Evolutionary conservation across 2,113 vertebrate species (phyloP).

Genomic region (Platanista minor): DNA sequence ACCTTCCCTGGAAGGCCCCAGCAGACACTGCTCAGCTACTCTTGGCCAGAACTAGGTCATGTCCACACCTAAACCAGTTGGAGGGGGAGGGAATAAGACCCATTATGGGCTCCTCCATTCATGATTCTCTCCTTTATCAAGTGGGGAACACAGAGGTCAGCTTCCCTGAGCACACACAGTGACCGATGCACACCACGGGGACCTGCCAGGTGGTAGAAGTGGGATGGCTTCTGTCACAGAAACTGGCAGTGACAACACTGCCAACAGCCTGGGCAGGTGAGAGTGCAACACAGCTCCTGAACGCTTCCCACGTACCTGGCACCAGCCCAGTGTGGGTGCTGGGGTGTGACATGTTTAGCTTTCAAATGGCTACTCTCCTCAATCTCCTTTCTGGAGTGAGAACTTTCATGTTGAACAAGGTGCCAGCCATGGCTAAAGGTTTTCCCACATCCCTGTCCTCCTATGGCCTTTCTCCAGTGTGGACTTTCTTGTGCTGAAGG

Average conservation of each 20-base stretch:
- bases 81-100: background rate
- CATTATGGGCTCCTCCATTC: background rate
- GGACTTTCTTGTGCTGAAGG: background rate
- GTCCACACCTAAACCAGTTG: background rate
- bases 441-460: background rate
- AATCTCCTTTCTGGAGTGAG: background rate
- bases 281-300: background rate
- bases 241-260: background rate
- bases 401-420: background rate
- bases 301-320: background rate
- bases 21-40: background rate
- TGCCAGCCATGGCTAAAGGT: fast-evolving
- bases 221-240: background rate
- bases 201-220: background rate
- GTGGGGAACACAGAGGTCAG: background rate
- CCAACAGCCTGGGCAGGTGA: background rate
- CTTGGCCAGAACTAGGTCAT: background rate
- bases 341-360: background rate
- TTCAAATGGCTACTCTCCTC: background rate
- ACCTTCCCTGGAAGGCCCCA: background rate
- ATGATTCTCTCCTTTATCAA: background rate
- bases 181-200: background rate
- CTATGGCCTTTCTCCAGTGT: background rate
- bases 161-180: background rate
- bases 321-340: background rate